Conservation (phyloP, 2,113 vertebrate species). For the Naja naja region DNA sequence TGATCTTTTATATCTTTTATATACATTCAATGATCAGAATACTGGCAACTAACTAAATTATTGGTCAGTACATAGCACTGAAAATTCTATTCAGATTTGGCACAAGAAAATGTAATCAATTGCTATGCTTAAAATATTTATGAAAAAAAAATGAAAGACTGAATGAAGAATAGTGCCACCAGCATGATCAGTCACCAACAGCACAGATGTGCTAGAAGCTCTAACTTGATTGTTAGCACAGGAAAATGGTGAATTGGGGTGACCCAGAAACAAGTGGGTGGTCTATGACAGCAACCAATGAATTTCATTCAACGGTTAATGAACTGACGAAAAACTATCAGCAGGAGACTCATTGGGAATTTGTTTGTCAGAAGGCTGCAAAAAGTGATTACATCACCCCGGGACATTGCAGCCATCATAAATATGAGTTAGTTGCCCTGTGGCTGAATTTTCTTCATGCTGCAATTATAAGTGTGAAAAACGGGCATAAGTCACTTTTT, state of each 20-base stretch:
- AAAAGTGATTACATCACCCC: not conserved
- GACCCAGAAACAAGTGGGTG: not conserved
- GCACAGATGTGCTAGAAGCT: not conserved
- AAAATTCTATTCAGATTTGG: not conserved
- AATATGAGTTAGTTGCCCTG: not conserved
- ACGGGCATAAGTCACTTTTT: not conserved
- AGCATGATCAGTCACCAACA: not conserved
- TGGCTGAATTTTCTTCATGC: not conserved
- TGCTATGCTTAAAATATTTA: not conserved
- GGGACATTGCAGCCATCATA: not conserved
- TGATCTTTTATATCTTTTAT: too few species aligned
- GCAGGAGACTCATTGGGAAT: not conserved
- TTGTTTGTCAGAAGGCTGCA: not conserved
- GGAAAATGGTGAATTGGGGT: not conserved
- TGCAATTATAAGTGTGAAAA: not conserved
- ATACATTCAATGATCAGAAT: not conserved
- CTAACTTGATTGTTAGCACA: not conserved
- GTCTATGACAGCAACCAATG: too few species aligned
- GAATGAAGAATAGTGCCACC: not conserved
- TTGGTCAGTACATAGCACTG: not conserved
- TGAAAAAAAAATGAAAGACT: not conserved
- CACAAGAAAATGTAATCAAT: not conserved
- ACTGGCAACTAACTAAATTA: not conserved
- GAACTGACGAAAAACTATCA: too few species aligned
- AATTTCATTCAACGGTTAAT: too few species aligned